Conservation (phyloP, 35 echinoderm and acorn worm species). For the Ophiothrix spiculata region DNA sequence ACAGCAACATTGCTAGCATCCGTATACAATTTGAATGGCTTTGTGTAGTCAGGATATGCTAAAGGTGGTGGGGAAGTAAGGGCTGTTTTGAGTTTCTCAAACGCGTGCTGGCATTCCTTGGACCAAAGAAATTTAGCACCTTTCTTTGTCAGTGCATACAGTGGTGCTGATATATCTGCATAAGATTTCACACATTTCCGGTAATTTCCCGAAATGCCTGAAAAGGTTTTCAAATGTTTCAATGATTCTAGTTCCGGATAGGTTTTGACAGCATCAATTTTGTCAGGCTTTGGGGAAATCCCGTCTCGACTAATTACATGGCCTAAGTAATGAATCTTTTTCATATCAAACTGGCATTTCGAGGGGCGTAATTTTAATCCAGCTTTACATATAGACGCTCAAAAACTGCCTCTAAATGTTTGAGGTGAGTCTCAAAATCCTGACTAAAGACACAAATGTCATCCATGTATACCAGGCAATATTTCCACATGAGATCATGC, state of each 20-base stretch:
- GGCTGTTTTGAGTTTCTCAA: slow-evolving; percentile 14
- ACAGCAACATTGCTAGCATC: slow-evolving; percentile 25
- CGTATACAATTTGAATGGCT: slow-evolving; percentile 32
- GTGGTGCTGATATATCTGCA: too few relatives aligned
- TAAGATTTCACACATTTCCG: too few relatives aligned
- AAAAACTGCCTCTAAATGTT: slow-evolving; percentile 12
- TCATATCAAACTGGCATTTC: background rate
- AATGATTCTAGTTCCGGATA: too few relatives aligned
- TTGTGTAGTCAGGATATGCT: slow-evolving; percentile 36
- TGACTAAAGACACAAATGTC: slow-evolving; percentile 18
- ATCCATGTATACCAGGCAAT: slow-evolving; percentile 36
- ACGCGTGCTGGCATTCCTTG: slow-evolving; percentile 25
- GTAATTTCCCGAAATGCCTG: too few relatives aligned
- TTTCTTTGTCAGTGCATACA: too few relatives aligned
- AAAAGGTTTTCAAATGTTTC: too few relatives aligned
- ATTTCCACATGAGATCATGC: slow-evolving; percentile 26
- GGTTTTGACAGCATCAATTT: too few relatives aligned
- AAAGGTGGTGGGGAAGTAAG: slow-evolving; percentile 33
- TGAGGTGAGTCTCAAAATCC: slow-evolving; percentile 22
- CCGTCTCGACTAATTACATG: too few relatives aligned
- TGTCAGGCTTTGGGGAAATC: too few relatives aligned
- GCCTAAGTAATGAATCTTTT: background rate
- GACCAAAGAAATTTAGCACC: slow-evolving; percentile 4
- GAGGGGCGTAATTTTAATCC: slow-evolving; percentile 27
- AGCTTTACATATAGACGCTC: background rate